phyloP scores from a whole-genome alignment of 64 coral and sea anemone species.

The Porites lutea region DNA sequence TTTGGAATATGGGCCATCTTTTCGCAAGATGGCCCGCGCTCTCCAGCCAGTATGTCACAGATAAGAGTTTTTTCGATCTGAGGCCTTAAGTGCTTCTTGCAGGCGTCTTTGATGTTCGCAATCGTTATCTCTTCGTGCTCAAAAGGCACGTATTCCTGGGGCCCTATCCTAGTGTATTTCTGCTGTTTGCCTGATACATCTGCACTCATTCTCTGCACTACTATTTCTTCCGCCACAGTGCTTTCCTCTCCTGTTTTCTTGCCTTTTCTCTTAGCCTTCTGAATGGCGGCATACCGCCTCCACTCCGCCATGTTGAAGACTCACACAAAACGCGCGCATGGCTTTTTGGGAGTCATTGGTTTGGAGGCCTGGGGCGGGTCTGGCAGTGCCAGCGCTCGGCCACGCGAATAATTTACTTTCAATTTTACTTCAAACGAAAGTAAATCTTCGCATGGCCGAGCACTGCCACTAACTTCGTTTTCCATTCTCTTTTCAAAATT shows the following conservation, averaged over 20 bases:
- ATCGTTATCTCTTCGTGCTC: constrained; percentile 45
- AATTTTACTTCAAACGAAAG: no score
- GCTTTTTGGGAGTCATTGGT: neutral
- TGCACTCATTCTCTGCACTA: neutral
- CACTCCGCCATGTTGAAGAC: neutral
- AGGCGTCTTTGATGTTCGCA: constrained; percentile 43
- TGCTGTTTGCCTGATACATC: constrained; percentile 2
- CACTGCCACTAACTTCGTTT: no score
- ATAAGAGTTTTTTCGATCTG: constrained; percentile 45
- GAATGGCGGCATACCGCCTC: neutral
- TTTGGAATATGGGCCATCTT: constrained; percentile 64
- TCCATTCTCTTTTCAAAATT: no score
- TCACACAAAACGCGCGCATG: neutral
- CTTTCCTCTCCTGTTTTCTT: neutral
- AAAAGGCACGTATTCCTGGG: constrained; percentile 44
- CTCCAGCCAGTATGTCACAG: constrained; percentile 59
- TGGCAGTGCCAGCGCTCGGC: constrained; percentile 2
- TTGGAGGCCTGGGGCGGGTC: neutral
- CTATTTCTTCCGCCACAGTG: neutral
- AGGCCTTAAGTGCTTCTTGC: constrained; percentile 42
- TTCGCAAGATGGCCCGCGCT: constrained; percentile 66
- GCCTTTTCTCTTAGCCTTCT: neutral
- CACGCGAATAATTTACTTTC: no score
- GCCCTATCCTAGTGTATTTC: neutral
- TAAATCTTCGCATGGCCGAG: no score